Evolutionary conservation across 1,140 invertebrate genomes (phyloP).

Genomic region (Harlomillsia oculata): DNA sequence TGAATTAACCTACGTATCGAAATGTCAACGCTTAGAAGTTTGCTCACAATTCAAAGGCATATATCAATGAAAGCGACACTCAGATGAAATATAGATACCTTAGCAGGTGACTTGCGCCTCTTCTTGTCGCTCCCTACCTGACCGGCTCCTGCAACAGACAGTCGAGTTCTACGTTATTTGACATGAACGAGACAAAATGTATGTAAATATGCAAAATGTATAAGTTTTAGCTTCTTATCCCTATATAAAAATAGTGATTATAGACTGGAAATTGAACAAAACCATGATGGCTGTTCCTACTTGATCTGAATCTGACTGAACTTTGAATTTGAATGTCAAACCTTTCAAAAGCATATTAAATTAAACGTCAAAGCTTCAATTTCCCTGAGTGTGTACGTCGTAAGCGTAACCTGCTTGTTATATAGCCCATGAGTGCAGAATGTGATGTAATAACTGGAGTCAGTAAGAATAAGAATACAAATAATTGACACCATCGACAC

Average conservation of each 20-base stretch:
- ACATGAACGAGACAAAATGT: neutral
- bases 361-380: neutral
- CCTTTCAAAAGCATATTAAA: neutral
- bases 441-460: slow-evolving; percentile 36
- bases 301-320: neutral
- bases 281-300: neutral
- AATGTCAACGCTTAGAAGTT: no score
- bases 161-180: slow-evolving; percentile 4
- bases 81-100: no score
- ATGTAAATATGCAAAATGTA: neutral
- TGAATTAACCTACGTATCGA: no score
- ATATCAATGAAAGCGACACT: no score
- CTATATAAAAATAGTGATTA: neutral
- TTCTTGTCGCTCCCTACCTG: no score
- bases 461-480: slow-evolving; percentile 6
- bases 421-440: slow-evolving; percentile 25
- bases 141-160: no score
- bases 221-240: neutral
- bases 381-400: neutral
- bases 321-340: neutral
- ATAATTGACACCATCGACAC: neutral
- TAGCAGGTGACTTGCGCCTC: slow-evolving; percentile 31
- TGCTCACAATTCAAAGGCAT: no score
- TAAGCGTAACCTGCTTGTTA: neutral
- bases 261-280: neutral